phyloP scores from a whole-genome alignment of 2,888 invertebrate genomes.

The Pomacea canaliculata region DNA sequence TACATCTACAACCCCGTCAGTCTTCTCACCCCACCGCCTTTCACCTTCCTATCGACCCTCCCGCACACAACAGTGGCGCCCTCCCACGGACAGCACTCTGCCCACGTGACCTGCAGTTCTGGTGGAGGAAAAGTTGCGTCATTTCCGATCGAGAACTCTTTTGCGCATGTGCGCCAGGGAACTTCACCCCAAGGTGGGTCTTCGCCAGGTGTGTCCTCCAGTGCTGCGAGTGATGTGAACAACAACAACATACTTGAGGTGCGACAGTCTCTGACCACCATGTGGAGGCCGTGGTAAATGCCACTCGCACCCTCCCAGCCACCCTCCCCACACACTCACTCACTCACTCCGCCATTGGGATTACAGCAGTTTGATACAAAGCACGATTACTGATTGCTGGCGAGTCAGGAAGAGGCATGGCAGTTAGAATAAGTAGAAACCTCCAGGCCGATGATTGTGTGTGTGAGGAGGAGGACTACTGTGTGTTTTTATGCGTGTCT shows the following conservation, averaged over 20 bases:
- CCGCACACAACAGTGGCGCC: not conserved
- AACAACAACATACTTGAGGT: conserved; percentile 7
- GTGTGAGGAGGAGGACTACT: too few relatives aligned
- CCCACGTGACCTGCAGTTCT: not conserved
- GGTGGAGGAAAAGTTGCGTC: not conserved
- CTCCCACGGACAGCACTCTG: too few relatives aligned
- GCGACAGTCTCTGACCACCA: not conserved
- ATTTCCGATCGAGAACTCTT: too few relatives aligned
- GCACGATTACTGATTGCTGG: too few relatives aligned
- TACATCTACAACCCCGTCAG: not conserved
- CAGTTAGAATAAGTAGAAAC: too few relatives aligned
- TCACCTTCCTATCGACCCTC: not conserved
- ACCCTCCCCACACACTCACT: too few relatives aligned
- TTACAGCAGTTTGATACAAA: too few relatives aligned
- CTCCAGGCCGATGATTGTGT: not conserved
- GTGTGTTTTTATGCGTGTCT: too few relatives aligned
- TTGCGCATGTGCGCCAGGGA: too few relatives aligned
- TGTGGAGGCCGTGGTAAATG: conserved; percentile 24
- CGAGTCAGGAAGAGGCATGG: too few relatives aligned
- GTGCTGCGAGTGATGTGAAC: conserved; percentile 13
- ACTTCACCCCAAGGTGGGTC: not conserved
- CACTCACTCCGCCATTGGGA: too few relatives aligned
- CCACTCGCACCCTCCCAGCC: too few relatives aligned
- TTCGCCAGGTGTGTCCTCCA: not conserved
- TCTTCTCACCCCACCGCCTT: not conserved